A percentile compares a stretch with the other conserved stretches of the same genome.
These are phyloP conservation scores for Palloptera scutellata DNA, from an alignment of 2,888 invertebrate species.

Conservation along the genomic window DNA sequence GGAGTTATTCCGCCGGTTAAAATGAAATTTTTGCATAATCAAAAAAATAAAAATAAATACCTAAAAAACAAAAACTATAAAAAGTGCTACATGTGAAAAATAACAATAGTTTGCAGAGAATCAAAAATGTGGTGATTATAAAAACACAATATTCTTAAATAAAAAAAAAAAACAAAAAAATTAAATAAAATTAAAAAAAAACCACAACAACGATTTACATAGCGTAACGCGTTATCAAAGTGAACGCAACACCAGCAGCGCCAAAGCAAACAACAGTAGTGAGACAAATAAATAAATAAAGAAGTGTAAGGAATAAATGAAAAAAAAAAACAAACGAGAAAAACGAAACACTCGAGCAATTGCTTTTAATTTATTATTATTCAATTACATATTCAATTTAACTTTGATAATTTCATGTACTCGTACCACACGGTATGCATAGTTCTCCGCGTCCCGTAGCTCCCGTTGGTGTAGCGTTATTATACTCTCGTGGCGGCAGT, in stretches of 20 bases:
- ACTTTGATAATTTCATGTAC: not conserved
- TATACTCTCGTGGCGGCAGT: not conserved
- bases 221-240: slow-evolving; percentile 14
- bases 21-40: slow-evolving; percentile 53
- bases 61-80: not conserved
- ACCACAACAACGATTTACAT: slow-evolving; percentile 11
- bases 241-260: slow-evolving; percentile 4
- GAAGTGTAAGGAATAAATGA: not conserved
- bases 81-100: not conserved
- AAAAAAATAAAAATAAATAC: slow-evolving; percentile 21
- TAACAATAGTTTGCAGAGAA: too few species aligned
- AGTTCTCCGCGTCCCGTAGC: not conserved
- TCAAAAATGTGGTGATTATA: too few species aligned
- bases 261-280: not conserved
- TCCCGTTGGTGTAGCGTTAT: not conserved
- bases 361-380: not conserved
- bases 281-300: not conserved
- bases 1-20: slow-evolving; percentile 52
- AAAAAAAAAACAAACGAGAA: not conserved
- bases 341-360: not conserved
- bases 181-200: slow-evolving; percentile 18
- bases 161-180: slow-evolving; percentile 25
- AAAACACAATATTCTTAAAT: too few species aligned
- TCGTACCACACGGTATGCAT: not conserved
- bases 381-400: not conserved